Conservation (phyloP, 2,113 vertebrate genomes). For the Chaetodon trifascialis region DNA sequence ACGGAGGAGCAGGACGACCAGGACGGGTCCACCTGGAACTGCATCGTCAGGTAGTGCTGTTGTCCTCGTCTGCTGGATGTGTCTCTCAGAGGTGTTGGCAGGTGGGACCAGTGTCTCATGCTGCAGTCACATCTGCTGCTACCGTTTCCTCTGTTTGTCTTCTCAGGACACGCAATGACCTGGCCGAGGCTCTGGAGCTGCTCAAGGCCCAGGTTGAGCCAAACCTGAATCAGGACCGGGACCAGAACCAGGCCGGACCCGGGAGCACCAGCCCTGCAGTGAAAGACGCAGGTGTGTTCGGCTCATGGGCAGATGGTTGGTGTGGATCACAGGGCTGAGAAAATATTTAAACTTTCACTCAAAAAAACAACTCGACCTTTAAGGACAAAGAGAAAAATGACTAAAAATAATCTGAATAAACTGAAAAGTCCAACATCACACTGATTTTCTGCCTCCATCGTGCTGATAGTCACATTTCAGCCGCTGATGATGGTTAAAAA, state of each 20-base stretch:
- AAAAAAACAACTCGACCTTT: background rate
- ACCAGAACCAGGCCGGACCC: slow-evolving; percentile 80
- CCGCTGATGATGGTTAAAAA: background rate
- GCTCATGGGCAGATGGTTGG: background rate
- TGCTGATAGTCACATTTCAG: background rate
- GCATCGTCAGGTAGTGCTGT: slow-evolving; percentile 88
- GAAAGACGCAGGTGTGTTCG: slow-evolving; percentile 62
- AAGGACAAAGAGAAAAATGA: background rate
- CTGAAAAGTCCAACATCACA: background rate
- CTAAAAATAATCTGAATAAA: background rate
- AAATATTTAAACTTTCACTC: too few relatives aligned
- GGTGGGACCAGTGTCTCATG: background rate
- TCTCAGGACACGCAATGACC: slow-evolving; percentile 92
- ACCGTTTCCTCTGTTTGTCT: background rate
- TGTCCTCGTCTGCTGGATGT: background rate
- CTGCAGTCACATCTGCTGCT: background rate
- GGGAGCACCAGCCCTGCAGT: slow-evolving; percentile 84
- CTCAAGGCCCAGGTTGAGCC: slow-evolving; percentile 94
- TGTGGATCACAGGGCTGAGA: background rate
- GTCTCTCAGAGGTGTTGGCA: background rate
- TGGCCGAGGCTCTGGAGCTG: slow-evolving; percentile 94
- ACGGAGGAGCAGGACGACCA: slow-evolving; percentile 98
- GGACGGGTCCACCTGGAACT: slow-evolving; percentile 95
- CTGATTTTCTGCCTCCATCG: background rate
- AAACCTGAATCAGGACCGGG: slow-evolving; percentile 52